Evolutionary conservation across 2,113 vertebrate genomes (phyloP).

Genomic region (Taxidea taxus): DNA sequence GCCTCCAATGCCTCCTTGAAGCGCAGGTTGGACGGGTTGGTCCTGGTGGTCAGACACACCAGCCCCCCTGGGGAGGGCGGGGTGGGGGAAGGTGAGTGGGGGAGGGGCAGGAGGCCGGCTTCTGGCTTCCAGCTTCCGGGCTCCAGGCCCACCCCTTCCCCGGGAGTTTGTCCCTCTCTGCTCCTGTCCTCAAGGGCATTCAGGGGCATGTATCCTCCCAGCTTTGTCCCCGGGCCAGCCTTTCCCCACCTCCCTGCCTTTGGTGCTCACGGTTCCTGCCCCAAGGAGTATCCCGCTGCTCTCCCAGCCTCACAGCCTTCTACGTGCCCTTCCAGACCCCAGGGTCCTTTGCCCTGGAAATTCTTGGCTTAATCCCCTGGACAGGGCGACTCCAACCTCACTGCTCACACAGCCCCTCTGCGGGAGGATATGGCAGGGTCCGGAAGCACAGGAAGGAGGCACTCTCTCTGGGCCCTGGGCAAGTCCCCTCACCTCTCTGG

Average conservation of each 20-base stretch:
- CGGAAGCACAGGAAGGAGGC: neutral
- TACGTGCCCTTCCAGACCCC: neutral
- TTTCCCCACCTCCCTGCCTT: neutral
- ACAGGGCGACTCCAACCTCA: neutral
- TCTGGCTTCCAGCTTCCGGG: neutral
- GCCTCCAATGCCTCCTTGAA: slow-evolving; percentile 87
- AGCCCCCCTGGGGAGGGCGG: slow-evolving; percentile 83
- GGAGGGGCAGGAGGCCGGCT: neutral
- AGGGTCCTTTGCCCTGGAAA: neutral
- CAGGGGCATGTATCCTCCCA: accelerated
- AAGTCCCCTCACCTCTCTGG: neutral
- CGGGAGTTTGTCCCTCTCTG: neutral
- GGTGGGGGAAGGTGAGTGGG: neutral
- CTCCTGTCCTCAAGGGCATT: neutral
- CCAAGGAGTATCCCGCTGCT: neutral
- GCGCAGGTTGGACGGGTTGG: slow-evolving; percentile 83
- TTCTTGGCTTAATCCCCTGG: neutral
- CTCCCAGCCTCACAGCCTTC: neutral
- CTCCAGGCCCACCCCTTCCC: neutral
- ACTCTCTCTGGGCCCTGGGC: neutral
- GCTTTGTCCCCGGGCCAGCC: neutral
- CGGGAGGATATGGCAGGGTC: neutral
- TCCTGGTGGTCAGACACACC: slow-evolving; percentile 92
- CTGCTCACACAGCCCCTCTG: neutral
- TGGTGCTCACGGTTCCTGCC: neutral